Base-by-base conservation (phyloP, 2,888 invertebrate genomes). In the Epiperipatus broadwayi region DNA sequence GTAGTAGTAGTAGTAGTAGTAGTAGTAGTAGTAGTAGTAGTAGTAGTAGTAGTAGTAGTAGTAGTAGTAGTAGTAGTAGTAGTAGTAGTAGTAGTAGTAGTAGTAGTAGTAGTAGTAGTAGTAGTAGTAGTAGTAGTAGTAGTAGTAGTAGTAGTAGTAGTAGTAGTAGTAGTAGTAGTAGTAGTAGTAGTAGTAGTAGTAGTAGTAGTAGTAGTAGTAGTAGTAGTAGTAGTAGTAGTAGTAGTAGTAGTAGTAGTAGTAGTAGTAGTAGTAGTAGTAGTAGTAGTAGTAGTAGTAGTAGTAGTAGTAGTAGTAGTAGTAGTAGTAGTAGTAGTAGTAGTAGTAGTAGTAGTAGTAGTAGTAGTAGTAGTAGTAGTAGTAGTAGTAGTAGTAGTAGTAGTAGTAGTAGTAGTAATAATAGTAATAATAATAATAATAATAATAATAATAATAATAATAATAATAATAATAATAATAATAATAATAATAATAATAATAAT, bases 1-100 rank as follows among this genome's bases (percentile, higher is more conserved):
- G 43, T 43, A 41, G 40, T 43, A 37, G 39, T 37, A 43, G 37
- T 41, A 42, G 39, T 43, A 42, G 37, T 39, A 42, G 43, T 42
- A 38, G 44, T 40, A 40, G 40, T 40, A 40, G 40, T 40, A 40
- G 36, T 40, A 40, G 40, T 40, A 35, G 40, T 40, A 40, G 40
- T 40, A 40, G 35, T 40, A 40, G 40, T 36, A 28, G 40, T 40
- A 40, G 40, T 40, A 40, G 40, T 36, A 40, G 40, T 37, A 40
- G 40, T 40, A 40, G 42, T 41, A 41, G 40, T 42, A 42, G 42
- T 35, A 41, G 39, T 41, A 34, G 35, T 28, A 27, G 25, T 27
- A 40, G 40, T 27, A 34, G 31, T 30, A 37, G 37, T 41, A 37
- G 37, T 27, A 41, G 21, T 37, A 41, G 41, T 37, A 30, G 41